Percentiles rank a stretch among this genome's conserved stretches.
Conservation (phyloP, 2,888 invertebrate species). For the Xestia xanthographa region DNA sequence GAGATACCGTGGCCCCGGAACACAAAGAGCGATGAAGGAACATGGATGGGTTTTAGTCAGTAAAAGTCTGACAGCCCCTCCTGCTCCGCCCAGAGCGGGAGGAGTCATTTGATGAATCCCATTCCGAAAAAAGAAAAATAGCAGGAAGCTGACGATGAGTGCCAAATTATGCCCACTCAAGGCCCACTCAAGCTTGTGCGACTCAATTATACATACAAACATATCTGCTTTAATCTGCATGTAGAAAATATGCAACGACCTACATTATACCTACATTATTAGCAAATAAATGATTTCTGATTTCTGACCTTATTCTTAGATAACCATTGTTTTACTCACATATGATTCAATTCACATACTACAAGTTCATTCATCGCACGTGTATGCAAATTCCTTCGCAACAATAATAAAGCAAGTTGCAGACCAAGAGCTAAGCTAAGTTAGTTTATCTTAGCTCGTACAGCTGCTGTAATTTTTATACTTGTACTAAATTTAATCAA, state of each 20-base stretch:
- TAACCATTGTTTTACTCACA: background rate
- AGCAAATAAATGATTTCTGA: too few species aligned
- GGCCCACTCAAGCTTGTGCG: background rate
- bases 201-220: background rate
- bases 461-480: background rate
- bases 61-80: too few species aligned
- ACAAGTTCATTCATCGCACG: slow-evolving; percentile 28
- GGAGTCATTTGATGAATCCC: too few species aligned
- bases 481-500: background rate
- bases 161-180: too few species aligned
- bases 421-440: background rate
- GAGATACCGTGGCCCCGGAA: too few species aligned
- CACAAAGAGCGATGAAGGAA: too few species aligned
- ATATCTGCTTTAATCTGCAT: background rate
- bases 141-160: too few species aligned
- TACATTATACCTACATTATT: too few species aligned
- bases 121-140: too few species aligned
- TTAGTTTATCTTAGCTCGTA: background rate
- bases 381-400: slow-evolving; percentile 21
- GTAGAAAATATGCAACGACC: background rate
- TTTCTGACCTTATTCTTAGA: background rate
- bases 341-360: background rate
- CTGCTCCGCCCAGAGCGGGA: too few species aligned
- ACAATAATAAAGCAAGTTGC: background rate
- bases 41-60: too few species aligned